These are phyloP conservation scores for Theonella swinhoei DNA, from an alignment of 37 sponge, comb jelly and placozoan species.

Conservation along the genomic window DNA sequence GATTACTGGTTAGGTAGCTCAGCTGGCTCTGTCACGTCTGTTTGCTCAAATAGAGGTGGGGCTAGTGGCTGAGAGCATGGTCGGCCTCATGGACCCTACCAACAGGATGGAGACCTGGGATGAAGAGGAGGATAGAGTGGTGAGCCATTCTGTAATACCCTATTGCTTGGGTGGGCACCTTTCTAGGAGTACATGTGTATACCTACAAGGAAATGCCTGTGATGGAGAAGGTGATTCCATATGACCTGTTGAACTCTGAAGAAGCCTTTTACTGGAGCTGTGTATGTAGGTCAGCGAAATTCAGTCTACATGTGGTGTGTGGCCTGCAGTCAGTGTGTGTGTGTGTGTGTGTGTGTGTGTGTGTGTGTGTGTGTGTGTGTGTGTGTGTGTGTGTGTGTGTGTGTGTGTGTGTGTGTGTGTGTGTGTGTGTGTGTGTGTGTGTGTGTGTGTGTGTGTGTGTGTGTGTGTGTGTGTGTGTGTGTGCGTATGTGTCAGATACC, in stretches of 20 bases:
- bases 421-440: too few species aligned
- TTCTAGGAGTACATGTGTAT: neutral
- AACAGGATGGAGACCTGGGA: slow-evolving; percentile 16
- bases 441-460: too few species aligned
- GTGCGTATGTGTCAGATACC: too few species aligned
- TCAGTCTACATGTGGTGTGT: too few species aligned
- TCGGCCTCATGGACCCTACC: neutral
- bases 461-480: too few species aligned
- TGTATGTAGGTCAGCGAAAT: slow-evolving; percentile 51
- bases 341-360: too few species aligned
- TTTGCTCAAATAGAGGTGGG: slow-evolving; percentile 56
- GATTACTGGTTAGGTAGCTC: slow-evolving; percentile 33
- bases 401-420: too few species aligned
- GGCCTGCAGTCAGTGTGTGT: too few species aligned
- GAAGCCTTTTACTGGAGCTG: slow-evolving; percentile 80
- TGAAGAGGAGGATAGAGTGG: neutral
- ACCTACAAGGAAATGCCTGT: neutral
- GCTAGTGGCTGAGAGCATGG: slow-evolving; percentile 26
- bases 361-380: too few species aligned
- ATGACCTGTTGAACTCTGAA: slow-evolving; percentile 51
- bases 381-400: too few species aligned
- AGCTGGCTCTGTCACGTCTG: slow-evolving; percentile 51
- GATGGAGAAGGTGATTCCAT: slow-evolving; percentile 9
- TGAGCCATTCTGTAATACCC: too few species aligned
- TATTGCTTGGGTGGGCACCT: neutral